These are phyloP conservation scores for Grallaria varia DNA, from an alignment of 2,113 vertebrate species.

Conservation along the genomic window DNA sequence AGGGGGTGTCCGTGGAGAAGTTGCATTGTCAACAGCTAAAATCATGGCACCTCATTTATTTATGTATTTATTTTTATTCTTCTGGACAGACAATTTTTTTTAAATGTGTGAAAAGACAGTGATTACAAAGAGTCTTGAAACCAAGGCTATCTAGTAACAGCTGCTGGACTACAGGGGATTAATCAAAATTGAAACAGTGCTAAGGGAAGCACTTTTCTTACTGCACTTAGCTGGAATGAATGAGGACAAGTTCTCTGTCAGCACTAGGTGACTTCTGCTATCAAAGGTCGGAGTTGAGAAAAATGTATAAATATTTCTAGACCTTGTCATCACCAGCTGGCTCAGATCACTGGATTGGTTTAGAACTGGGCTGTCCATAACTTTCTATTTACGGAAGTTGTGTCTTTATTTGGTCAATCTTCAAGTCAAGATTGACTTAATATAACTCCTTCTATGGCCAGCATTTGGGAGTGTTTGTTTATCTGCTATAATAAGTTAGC, in stretches of 20 bases:
- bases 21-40: too few relatives aligned
- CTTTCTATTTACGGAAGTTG: background rate
- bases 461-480: background rate
- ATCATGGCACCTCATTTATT: background rate
- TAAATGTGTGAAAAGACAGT: background rate
- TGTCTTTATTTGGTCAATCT: background rate
- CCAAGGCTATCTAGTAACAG: background rate
- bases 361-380: background rate
- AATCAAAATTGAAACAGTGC: background rate
- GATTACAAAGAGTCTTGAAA: background rate
- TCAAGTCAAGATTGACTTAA: background rate
- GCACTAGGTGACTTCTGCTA: background rate
- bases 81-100: background rate
- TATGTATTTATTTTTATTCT: background rate
- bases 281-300: background rate
- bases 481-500: background rate
- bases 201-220: background rate
- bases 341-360: background rate
- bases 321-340: background rate
- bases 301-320: background rate
- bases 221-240: background rate
- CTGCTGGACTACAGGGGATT: background rate
- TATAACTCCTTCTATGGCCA: background rate
- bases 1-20: too few relatives aligned
- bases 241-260: background rate